Conservation (phyloP, 2,113 vertebrate species). For the Cyrtonyx montezumae region DNA sequence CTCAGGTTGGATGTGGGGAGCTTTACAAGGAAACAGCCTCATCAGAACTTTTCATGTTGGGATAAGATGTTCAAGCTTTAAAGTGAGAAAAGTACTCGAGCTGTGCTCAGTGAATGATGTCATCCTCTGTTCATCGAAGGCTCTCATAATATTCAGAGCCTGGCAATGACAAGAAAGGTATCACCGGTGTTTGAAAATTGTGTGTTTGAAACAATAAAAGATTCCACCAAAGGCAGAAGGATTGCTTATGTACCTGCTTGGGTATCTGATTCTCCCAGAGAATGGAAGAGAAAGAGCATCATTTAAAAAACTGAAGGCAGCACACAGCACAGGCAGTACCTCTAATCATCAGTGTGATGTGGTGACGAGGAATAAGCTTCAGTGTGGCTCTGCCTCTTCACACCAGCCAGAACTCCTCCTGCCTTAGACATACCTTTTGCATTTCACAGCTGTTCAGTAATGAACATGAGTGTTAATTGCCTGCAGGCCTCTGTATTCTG, state of each 20-base stretch:
- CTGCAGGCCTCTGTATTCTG: neutral
- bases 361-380: neutral
- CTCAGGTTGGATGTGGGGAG: conserved; percentile 11
- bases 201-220: neutral
- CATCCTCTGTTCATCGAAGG: neutral
- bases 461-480: rapidly evolving
- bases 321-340: neutral
- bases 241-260: neutral
- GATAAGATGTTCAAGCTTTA: conserved; percentile 20
- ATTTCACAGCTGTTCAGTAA: neutral
- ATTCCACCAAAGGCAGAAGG: neutral
- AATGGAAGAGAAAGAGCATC: neutral
- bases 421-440: neutral
- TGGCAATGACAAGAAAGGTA: neutral
- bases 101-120: conserved; percentile 13
- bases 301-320: neutral
- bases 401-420: neutral
- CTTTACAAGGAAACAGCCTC: conserved; percentile 42
- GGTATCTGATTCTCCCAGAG: neutral
- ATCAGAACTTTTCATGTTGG: conserved; percentile 30
- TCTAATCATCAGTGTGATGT: neutral
- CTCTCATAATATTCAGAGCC: neutral
- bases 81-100: conserved; percentile 7
- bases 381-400: neutral
- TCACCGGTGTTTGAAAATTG: neutral